Evolutionary conservation across 2,797 vertebrate species (phyloP), one percentile per base, ranked within the genome.

Genomic region (Benthosema pterotum): DNA sequence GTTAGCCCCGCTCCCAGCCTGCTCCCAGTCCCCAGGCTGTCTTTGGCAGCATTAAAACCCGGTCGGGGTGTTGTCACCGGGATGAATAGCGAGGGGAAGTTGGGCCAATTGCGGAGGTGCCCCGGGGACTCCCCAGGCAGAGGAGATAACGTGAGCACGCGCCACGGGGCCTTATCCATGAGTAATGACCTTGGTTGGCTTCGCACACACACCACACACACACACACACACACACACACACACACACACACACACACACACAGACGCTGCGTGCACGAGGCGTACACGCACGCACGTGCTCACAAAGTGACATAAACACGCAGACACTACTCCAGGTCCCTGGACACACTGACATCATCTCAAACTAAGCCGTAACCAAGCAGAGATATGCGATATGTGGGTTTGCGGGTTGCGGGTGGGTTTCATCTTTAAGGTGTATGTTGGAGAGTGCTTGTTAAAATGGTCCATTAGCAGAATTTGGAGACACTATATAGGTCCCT

Each of bases 31-130:
- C 68, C 68, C 74, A 51, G 22, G 46, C 42, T 8, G 9, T 63
- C 71, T 60, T n/a, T 57, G 17, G 71, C 53, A 45, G n/a, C n/a
- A n/a, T n/a, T n/a, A n/a, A n/a, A 22, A 65, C 60, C 42, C 38
- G 70, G 74, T 72, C 11, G 11, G 72, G 55, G 32, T 45, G 58
- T 67, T 87, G 75, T 79, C 77, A 80, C 62, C 11, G 47, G 64
- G 71, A 80, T 72, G 74, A 80, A 79, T 75, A 69, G 74, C 57
- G 32, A 74, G 61, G 46, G 68, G 66, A 63, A 54, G 67, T 51
- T 74, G 75, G n/a, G 78, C 77, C 88, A 87, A 88, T 88, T 88
- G 86, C 73, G 15, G 78, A 75, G 71, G 79, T 74, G 79, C 68
- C 69, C 57, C 49, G 59, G 83, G 78, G 71, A 79, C 64, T 84